These are phyloP conservation scores for Cremastinae sp. DNA, from an alignment of 2,888 invertebrate genomes.

Conservation along the genomic window DNA sequence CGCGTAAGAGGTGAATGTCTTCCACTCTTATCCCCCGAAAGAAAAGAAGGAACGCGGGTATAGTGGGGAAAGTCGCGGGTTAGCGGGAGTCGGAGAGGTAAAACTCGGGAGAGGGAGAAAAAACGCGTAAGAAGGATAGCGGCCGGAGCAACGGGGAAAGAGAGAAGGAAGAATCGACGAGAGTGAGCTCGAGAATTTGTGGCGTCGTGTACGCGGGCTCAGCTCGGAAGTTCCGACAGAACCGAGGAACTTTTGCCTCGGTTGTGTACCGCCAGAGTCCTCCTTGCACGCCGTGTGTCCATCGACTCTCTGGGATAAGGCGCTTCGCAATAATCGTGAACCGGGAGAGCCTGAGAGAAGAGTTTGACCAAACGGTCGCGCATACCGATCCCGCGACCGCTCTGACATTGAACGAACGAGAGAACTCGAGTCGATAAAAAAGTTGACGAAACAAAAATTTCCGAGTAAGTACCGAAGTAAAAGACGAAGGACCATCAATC, in stretches of 20 bases:
- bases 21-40: slow-evolving; percentile 64
- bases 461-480: too few species aligned
- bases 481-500: too few species aligned
- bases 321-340: too few species aligned
- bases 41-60: slow-evolving; percentile 51
- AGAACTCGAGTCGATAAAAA: too few species aligned
- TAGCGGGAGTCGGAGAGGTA: slow-evolving; percentile 4
- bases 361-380: slow-evolving; percentile 8
- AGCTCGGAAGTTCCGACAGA: slow-evolving; percentile 54
- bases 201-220: slow-evolving; percentile 43
- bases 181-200: slow-evolving; percentile 62
- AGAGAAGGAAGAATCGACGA: slow-evolving; percentile 43
- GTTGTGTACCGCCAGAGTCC: slow-evolving; percentile 33
- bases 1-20: slow-evolving; percentile 74
- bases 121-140: slow-evolving; percentile 13
- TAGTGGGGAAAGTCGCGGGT: slow-evolving; percentile 45
- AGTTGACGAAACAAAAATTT: too few species aligned
- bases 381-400: slow-evolving; percentile 11
- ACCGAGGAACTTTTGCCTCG: slow-evolving; percentile 34
- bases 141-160: slow-evolving; percentile 36
- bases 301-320: slow-evolving; percentile 13
- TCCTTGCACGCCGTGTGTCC: slow-evolving; percentile 18
- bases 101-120: slow-evolving; percentile 20
- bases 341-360: too few species aligned
- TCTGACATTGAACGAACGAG: too few species aligned